These are phyloP conservation scores for Diprion similis DNA, from an alignment of 1,140 invertebrate genomes.

Conservation along the genomic window DNA sequence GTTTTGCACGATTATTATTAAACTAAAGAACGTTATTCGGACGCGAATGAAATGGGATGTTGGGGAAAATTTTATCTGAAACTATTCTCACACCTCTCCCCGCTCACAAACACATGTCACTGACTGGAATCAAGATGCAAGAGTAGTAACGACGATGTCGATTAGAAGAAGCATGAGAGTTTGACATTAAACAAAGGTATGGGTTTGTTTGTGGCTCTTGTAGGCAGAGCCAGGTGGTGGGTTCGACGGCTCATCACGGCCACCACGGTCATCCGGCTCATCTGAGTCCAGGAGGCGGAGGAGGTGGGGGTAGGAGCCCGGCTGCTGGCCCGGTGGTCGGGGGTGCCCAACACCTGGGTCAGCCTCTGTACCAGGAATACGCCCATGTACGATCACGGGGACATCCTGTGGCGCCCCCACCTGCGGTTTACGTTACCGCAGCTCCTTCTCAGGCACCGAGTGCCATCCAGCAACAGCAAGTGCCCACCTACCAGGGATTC, in stretches of 20 bases:
- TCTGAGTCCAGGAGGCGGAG: slow-evolving; percentile 51
- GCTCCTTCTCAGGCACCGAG: slow-evolving; percentile 55
- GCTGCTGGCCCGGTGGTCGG: slow-evolving; percentile 48
- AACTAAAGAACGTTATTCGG: too few relatives aligned
- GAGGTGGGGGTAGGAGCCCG: slow-evolving; percentile 55
- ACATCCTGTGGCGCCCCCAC: slow-evolving; percentile 57
- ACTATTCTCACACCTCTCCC: too few relatives aligned
- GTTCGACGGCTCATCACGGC: slow-evolving; percentile 53
- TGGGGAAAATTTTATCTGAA: too few relatives aligned
- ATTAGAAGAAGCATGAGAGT: too few relatives aligned
- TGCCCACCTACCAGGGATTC: slow-evolving; percentile 63
- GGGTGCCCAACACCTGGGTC: slow-evolving; percentile 56
- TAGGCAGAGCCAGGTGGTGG: slow-evolving; percentile 60
- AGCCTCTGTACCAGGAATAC: slow-evolving; percentile 60
- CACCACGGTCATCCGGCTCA: slow-evolving; percentile 56
- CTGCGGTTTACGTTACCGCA: slow-evolving; percentile 58
- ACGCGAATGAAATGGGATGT: too few relatives aligned
- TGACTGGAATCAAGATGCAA: too few relatives aligned
- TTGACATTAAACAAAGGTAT: slow-evolving; percentile 3
- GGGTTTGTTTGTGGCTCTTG: slow-evolving; percentile 46
- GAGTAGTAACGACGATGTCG: too few relatives aligned
- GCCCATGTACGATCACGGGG: slow-evolving; percentile 56
- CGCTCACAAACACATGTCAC: too few relatives aligned
- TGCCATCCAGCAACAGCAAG: slow-evolving; percentile 58
- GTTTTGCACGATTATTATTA: too few relatives aligned